phyloP scores from a whole-genome alignment of 2,888 invertebrate genomes.

The Hypolimnas misippus region DNA sequence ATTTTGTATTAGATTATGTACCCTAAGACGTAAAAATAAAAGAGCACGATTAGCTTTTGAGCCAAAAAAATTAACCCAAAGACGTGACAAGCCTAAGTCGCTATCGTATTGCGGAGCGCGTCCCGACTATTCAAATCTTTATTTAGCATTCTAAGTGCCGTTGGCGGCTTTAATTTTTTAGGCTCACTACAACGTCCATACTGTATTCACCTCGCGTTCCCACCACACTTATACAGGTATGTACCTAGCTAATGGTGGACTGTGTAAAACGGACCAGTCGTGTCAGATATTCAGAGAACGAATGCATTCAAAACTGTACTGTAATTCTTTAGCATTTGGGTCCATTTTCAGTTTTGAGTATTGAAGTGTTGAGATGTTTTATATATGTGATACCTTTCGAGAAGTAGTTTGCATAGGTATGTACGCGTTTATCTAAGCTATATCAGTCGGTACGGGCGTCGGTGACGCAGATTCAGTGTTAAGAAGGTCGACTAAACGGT shows the following conservation, averaged over 20 bases:
- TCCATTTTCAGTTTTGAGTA: conserved; percentile 50
- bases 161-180: conserved; percentile 76
- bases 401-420: conserved; percentile 79
- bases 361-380: conserved; percentile 51
- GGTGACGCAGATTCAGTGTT: conserved; percentile 50
- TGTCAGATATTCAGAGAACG: conserved; percentile 39
- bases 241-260: conserved; percentile 74
- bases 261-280: conserved; percentile 47
- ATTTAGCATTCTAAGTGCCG: conserved; percentile 76
- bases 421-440: conserved; percentile 77
- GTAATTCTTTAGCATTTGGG: conserved; percentile 51
- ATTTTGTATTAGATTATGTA: no score
- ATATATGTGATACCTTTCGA: conserved; percentile 39
- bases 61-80: conserved; percentile 59
- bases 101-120: conserved; percentile 63
- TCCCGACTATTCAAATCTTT: conserved; percentile 71
- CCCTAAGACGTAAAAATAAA: not conserved
- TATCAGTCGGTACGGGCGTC: conserved; percentile 64
- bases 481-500: conserved; percentile 57
- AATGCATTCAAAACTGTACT: conserved; percentile 48
- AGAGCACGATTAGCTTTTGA: conserved; percentile 63
- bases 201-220: conserved; percentile 75
- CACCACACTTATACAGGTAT: conserved; percentile 69
- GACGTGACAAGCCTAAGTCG: conserved; percentile 69
- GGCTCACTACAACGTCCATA: conserved; percentile 70